A percentile compares a stretch with the other conserved stretches of the same genome.
phyloP scores from a whole-genome alignment of 2,797 vertebrate genomes.

The Mormyrops boulengeri region DNA sequence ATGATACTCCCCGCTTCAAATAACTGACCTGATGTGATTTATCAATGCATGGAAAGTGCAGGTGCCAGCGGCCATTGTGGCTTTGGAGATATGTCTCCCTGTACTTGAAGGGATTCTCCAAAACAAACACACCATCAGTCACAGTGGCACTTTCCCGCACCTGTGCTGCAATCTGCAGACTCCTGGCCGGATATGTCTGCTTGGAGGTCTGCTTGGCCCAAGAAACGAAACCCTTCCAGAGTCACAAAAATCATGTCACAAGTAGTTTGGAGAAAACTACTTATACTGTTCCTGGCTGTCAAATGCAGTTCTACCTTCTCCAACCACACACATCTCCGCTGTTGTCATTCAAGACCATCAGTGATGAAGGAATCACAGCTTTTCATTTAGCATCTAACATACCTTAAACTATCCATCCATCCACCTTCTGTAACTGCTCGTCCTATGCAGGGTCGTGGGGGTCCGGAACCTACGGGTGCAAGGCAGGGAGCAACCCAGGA shows the following conservation, averaged over 20 bases:
- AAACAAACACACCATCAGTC: neutral
- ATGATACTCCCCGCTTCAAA: neutral
- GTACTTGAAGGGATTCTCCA: neutral
- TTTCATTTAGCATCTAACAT: neutral
- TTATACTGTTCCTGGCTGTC: neutral
- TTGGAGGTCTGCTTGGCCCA: neutral
- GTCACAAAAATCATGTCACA: neutral
- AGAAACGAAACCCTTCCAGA: neutral
- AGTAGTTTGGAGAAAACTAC: neutral
- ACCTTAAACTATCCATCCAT: neutral
- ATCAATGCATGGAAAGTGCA: neutral
- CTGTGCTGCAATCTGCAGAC: neutral
- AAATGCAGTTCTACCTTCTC: neutral
- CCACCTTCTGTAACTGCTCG: neutral
- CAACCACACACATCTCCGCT: neutral
- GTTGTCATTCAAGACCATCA: neutral
- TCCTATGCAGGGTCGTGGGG: neutral
- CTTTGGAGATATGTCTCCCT: neutral
- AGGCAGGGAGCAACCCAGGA: neutral
- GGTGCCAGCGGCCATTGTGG: neutral
- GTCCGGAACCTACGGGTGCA: neutral
- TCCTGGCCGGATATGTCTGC: neutral
- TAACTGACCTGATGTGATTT: neutral
- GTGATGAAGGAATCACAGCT: neutral
- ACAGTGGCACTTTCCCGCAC: neutral